phyloP scores from a whole-genome alignment of 2,888 invertebrate species.

The Drosophila mulleri region DNA sequence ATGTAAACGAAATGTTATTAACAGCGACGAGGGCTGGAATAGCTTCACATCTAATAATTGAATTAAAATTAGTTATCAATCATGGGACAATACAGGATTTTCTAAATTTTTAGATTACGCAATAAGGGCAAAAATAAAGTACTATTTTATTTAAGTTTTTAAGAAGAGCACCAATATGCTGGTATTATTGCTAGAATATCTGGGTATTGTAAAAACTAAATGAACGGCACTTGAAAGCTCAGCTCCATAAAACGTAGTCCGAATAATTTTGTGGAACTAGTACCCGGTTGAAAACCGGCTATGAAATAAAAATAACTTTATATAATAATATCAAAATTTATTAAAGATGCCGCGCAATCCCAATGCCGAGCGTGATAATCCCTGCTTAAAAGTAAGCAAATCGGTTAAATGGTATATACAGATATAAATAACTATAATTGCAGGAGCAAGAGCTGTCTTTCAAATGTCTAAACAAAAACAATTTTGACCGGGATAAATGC shows the following conservation, averaged over 20 bases:
- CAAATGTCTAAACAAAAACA: conserved; percentile 89
- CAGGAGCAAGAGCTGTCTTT: conserved; percentile 91
- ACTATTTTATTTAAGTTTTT: background rate
- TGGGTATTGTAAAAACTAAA: too few species aligned
- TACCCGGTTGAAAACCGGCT: conserved; percentile 1
- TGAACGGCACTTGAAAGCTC: background rate
- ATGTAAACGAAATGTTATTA: conserved; percentile 27
- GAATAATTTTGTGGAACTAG: background rate
- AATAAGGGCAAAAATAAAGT: background rate
- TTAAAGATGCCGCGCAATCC: conserved; percentile 80
- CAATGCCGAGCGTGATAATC: conserved; percentile 83
- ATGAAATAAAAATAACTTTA: conserved; percentile 47
- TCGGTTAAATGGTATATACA: background rate
- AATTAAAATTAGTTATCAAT: background rate
- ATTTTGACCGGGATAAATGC: conserved; percentile 89
- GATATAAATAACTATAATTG: conserved; percentile 9
- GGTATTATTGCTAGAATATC: background rate
- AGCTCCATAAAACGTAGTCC: background rate
- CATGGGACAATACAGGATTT: too few species aligned
- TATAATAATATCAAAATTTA: conserved; percentile 37
- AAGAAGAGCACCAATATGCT: too few species aligned
- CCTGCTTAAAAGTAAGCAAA: conserved; percentile 81
- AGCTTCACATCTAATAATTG: background rate
- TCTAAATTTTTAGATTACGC: background rate
- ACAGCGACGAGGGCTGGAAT: conserved; percentile 13